phyloP scores from a whole-genome alignment of 2,113 vertebrate species.

The Mungos mungo region DNA sequence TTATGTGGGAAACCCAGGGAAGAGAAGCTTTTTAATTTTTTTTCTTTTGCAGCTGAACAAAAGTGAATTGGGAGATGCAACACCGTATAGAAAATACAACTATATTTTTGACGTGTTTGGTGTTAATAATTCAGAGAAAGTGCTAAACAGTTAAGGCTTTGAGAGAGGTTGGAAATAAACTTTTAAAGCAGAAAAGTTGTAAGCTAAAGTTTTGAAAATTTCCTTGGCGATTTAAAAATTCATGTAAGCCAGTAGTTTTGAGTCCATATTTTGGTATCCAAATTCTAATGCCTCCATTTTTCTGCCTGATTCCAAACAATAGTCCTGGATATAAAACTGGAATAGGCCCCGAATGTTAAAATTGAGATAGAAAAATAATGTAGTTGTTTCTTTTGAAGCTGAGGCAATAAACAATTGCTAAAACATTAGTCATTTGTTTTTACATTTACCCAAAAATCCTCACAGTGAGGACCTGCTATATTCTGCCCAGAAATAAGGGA shows the following conservation, averaged over 20 bases:
- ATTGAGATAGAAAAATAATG: slow-evolving; percentile 4
- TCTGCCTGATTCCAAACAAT: background rate
- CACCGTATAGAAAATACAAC: slow-evolving; percentile 16
- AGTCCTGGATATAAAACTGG: background rate
- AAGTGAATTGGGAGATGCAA: background rate
- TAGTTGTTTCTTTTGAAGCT: background rate
- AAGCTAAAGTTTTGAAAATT: slow-evolving; percentile 48
- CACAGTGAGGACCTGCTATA: background rate
- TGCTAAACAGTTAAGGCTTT: slow-evolving; percentile 13
- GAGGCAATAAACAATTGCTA: background rate
- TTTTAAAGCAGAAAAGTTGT: slow-evolving; percentile 47
- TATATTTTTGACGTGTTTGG: slow-evolving; percentile 18
- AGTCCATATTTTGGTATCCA: background rate
- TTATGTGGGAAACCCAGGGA: slow-evolving; percentile 7
- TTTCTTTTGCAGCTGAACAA: slow-evolving; percentile 20
- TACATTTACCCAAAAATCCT: background rate
- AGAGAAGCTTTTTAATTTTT: background rate
- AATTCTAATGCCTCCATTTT: background rate
- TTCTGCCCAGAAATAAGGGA: background rate
- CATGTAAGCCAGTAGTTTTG: background rate
- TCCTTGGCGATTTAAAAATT: slow-evolving; percentile 48
- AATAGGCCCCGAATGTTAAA: background rate
- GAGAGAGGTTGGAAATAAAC: slow-evolving; percentile 43
- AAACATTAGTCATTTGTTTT: slow-evolving; percentile 31
- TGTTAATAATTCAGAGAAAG: slow-evolving; percentile 64